Evolutionary conservation across 2,888 invertebrate species (phyloP).

Genomic region (Amorpha juglandis): DNA sequence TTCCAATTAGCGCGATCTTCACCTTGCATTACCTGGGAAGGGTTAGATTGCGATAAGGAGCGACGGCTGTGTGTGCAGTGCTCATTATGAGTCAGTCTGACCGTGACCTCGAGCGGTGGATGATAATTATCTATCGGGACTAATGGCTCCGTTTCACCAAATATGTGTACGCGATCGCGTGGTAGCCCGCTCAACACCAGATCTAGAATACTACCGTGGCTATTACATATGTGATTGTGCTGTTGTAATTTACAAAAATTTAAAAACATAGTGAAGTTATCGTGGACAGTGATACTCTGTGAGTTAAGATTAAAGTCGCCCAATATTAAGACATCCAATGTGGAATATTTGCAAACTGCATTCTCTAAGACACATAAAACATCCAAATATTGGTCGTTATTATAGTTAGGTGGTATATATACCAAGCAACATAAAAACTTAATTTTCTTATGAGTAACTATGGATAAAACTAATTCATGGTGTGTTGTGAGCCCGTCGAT

Average conservation of each 20-base stretch:
- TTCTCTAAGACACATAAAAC: not conserved
- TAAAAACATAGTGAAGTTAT: not conserved
- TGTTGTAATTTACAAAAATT: not conserved
- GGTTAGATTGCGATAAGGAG: too few relatives aligned
- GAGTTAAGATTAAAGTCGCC: not conserved
- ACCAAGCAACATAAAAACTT: not conserved
- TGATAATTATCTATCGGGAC: not conserved
- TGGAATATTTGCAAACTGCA: not conserved
- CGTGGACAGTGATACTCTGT: not conserved
- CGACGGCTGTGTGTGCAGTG: too few relatives aligned
- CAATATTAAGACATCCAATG: not conserved
- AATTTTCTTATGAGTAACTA: not conserved
- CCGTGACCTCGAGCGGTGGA: not conserved
- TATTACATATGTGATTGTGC: not conserved
- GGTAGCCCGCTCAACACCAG: not conserved
- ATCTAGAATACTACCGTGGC: not conserved
- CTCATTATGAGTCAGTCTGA: too few relatives aligned
- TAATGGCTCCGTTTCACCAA: not conserved
- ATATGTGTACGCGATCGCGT: not conserved
- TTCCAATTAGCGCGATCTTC: too few relatives aligned
- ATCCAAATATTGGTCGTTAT: not conserved
- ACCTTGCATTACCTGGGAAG: too few relatives aligned
- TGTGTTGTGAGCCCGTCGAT: not conserved
- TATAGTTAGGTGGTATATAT: not conserved
- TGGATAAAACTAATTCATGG: not conserved